Conservation (phyloP, 2,113 vertebrate genomes). For the Phaetusa simplex region DNA sequence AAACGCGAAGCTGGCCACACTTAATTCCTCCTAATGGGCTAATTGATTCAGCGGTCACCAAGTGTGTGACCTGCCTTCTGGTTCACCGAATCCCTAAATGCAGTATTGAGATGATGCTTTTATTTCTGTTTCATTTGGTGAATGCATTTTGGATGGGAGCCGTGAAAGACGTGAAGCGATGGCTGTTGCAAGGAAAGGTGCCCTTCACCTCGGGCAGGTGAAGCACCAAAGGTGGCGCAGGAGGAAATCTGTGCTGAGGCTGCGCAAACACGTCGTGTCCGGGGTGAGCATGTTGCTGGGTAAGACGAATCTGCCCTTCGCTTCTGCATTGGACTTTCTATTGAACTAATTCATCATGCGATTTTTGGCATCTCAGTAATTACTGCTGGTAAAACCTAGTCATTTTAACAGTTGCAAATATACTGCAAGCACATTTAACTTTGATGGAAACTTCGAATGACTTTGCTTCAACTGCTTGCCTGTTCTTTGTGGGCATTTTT, state of each 20-base stretch:
- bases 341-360: neutral
- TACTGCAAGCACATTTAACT: slow-evolving; percentile 1
- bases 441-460: neutral
- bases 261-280: rapidly evolving
- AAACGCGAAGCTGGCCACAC: neutral
- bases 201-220: neutral
- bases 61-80: neutral
- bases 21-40: neutral
- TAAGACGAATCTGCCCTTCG: neutral
- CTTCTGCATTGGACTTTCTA: neutral
- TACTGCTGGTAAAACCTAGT: neutral
- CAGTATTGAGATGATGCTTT: neutral
- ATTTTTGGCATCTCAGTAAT: slow-evolving; percentile 42
- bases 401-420: neutral
- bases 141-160: neutral
- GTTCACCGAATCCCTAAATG: neutral
- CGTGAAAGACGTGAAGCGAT: neutral
- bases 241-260: neutral
- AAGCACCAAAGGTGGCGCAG: rapidly evolving
- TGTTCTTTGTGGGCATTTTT: neutral
- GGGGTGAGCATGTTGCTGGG: rapidly evolving
- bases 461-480: neutral
- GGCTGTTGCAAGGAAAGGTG: neutral
- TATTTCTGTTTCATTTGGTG: neutral
- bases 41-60: neutral